A percentile compares a stretch with the other conserved stretches of the same genome.
Evolutionary conservation across 2,888 invertebrate species (phyloP).

Genomic region (Tortrix viridana): DNA sequence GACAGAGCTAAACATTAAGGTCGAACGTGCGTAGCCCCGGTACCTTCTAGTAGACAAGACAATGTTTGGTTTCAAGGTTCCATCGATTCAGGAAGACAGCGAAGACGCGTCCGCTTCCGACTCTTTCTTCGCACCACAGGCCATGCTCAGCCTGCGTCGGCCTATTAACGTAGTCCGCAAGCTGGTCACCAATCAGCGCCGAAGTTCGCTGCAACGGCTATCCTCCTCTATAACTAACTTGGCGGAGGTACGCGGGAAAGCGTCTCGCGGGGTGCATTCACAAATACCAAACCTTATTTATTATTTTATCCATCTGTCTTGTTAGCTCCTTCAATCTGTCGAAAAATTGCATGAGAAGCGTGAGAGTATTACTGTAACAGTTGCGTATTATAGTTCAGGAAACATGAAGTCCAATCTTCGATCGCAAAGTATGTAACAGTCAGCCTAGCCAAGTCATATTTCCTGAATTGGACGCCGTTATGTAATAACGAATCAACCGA

Average conservation of each 20-base stretch:
- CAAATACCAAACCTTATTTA: slow-evolving; percentile 31
- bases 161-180: slow-evolving; percentile 80
- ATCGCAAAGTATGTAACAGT: too few species aligned
- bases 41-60: slow-evolving; percentile 40
- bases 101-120: slow-evolving; percentile 66
- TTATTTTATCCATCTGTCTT: background rate
- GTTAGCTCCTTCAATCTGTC: background rate
- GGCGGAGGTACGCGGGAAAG: slow-evolving; percentile 75
- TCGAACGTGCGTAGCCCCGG: background rate
- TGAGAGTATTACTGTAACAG: too few species aligned
- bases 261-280: slow-evolving; percentile 64
- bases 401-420: too few species aligned
- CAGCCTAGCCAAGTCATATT: background rate
- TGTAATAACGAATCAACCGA: too few species aligned
- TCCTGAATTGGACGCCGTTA: too few species aligned
- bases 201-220: slow-evolving; percentile 77
- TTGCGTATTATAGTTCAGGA: too few species aligned
- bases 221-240: slow-evolving; percentile 80
- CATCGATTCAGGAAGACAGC: slow-evolving; percentile 69
- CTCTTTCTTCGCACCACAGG: slow-evolving; percentile 68
- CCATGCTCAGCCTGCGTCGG: slow-evolving; percentile 72
- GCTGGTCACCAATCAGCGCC: slow-evolving; percentile 78
- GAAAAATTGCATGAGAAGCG: background rate
- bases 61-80: slow-evolving; percentile 74
- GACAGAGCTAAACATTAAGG: slow-evolving; percentile 8